A percentile compares a stretch with the other conserved stretches of the same genome.
Evolutionary conservation across 2,888 invertebrate species (phyloP).

Genomic region (Silvanus unidentatus): DNA sequence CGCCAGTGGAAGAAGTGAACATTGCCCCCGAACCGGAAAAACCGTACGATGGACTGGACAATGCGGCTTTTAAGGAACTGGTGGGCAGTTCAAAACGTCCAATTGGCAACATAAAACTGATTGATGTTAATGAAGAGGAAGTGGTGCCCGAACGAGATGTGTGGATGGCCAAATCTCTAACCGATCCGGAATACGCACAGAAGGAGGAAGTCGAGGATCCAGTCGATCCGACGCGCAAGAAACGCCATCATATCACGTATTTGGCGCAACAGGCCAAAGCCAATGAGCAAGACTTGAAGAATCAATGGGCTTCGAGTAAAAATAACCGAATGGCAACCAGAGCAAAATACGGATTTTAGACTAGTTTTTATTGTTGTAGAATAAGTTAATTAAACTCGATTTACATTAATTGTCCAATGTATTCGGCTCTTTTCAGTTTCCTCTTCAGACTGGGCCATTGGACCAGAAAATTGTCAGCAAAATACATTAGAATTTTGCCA

Average conservation of each 20-base stretch:
- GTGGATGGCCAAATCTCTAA: constrained; percentile 74
- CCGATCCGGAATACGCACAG: constrained; percentile 58
- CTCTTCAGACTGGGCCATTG: constrained; percentile 82
- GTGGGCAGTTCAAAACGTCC: constrained; percentile 62
- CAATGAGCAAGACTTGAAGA: constrained; percentile 87
- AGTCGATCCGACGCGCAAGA: constrained; percentile 52
- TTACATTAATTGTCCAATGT: constrained; percentile 69
- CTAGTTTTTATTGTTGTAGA: constrained; percentile 33
- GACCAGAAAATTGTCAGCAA: constrained; percentile 83
- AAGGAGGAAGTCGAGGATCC: constrained; percentile 50
- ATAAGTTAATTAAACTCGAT: neutral
- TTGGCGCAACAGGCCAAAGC: constrained; percentile 91
- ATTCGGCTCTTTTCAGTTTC: constrained; percentile 63
- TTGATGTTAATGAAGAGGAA: constrained; percentile 77
- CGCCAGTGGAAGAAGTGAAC: constrained; percentile 44
- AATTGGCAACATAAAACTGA: constrained; percentile 64
- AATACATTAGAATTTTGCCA: constrained; percentile 76
- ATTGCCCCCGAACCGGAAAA: constrained; percentile 47
- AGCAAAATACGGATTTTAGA: constrained; percentile 95
- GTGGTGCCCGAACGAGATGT: constrained; percentile 67
- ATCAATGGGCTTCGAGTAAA: constrained; percentile 87
- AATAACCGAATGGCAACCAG: constrained; percentile 83
- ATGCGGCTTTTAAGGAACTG: constrained; percentile 58
- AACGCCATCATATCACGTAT: constrained; percentile 95
- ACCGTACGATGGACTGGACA: constrained; percentile 48